These are phyloP conservation scores for Gymnoscopelus microlampas DNA, from an alignment of 2,797 vertebrate genomes.

Conservation along the genomic window DNA sequence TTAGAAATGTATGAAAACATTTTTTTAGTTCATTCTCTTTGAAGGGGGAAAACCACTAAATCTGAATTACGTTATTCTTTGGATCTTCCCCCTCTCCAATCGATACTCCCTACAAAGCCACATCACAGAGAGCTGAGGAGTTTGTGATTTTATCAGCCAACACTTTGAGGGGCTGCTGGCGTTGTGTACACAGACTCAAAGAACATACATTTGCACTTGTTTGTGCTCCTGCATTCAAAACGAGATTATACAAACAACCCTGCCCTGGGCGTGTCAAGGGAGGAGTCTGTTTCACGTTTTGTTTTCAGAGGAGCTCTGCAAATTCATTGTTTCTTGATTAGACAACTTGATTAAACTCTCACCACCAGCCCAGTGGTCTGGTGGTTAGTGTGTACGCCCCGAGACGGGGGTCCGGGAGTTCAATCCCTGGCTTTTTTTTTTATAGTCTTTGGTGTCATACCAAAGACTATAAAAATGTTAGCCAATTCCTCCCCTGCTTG, in stretches of 20 bases:
- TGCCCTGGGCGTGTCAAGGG: slow-evolving; percentile 46
- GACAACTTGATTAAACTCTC: neutral
- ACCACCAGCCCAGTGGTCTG: too few species aligned
- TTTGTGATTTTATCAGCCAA: slow-evolving; percentile 66
- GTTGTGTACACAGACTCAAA: slow-evolving; percentile 55
- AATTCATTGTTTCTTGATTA: slow-evolving; percentile 63
- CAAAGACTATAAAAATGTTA: too few species aligned
- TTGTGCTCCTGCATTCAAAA: neutral
- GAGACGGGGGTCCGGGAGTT: too few species aligned
- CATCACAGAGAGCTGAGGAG: slow-evolving; percentile 52
- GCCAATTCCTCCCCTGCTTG: too few species aligned
- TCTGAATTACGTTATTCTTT: slow-evolving; percentile 56
- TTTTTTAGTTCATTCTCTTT: neutral
- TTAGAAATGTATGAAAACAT: slow-evolving; percentile 9
- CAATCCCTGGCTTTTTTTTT: too few species aligned
- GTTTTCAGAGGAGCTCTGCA: slow-evolving; percentile 36
- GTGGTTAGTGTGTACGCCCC: too few species aligned
- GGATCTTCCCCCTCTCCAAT: slow-evolving; percentile 52
- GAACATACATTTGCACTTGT: slow-evolving; percentile 58
- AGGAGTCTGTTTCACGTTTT: slow-evolving; percentile 38
- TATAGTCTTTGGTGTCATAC: too few species aligned
- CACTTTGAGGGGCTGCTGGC: slow-evolving; percentile 43
- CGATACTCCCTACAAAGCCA: slow-evolving; percentile 58
- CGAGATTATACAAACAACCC: slow-evolving; percentile 24
- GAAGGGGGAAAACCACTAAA: slow-evolving; percentile 44